Evolutionary conservation across 2,888 invertebrate species (phyloP).

Genomic region (Noctua pronuba): DNA sequence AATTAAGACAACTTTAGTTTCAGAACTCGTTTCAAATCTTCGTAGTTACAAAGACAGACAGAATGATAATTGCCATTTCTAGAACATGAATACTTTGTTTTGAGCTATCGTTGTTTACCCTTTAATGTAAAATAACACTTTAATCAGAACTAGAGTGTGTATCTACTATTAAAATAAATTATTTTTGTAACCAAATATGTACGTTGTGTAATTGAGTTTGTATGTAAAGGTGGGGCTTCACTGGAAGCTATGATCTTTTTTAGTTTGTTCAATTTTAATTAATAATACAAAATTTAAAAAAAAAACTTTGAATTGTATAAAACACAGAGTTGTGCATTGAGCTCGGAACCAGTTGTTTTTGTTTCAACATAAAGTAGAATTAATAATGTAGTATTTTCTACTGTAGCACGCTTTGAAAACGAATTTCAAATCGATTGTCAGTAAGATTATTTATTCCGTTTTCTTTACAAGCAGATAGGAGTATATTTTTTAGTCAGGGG

Average conservation of each 20-base stretch:
- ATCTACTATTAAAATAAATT: conserved; percentile 55
- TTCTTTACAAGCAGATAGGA: neutral
- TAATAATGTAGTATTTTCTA: neutral
- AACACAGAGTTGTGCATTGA: neutral
- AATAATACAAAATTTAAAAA: neutral
- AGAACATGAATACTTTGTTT: conserved; percentile 18
- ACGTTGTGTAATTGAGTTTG: conserved; percentile 61
- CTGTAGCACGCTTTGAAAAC: too few species aligned
- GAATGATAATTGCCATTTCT: conserved; percentile 53
- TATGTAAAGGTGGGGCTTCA: conserved; percentile 32
- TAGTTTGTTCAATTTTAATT: neutral
- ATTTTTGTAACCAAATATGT: conserved; percentile 66
- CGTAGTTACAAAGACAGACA: neutral
- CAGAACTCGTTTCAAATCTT: conserved; percentile 14
- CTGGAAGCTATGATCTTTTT: conserved; percentile 18
- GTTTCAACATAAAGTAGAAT: neutral
- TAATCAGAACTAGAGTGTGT: conserved; percentile 51
- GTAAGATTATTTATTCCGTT: neutral
- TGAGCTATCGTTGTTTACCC: conserved; percentile 25
- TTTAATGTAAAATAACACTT: conserved; percentile 26
- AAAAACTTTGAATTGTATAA: neutral
- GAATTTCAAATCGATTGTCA: neutral
- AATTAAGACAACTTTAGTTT: conserved; percentile 7
- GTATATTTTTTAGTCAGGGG: neutral
- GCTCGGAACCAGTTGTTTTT: neutral